A percentile compares a stretch with the other conserved stretches of the same genome.
These are phyloP conservation scores for Emydocephalus ijimae DNA, from an alignment of 2,113 vertebrate genomes.

Conservation along the genomic window DNA sequence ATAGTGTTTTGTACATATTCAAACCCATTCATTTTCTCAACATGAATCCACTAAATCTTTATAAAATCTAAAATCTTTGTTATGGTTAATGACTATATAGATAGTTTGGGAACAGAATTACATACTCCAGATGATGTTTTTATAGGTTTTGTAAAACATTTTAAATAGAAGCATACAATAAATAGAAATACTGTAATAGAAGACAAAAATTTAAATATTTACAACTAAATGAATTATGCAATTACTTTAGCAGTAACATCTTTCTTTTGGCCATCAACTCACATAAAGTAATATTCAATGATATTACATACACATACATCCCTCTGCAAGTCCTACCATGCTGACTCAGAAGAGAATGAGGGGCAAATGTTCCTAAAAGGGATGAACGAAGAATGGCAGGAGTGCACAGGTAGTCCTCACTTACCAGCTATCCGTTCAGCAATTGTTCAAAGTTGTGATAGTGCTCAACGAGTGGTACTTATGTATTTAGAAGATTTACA, in stretches of 20 bases:
- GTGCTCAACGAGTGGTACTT: not conserved
- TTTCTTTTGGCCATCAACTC: not conserved
- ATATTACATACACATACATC: not conserved
- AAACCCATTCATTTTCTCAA: conserved; percentile 22
- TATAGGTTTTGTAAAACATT: not conserved
- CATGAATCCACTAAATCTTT: not conserved
- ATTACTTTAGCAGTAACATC: not conserved
- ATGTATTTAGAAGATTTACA: not conserved
- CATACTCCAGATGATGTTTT: not conserved
- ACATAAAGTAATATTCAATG: not conserved
- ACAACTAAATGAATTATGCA: not conserved
- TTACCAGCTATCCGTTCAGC: not conserved
- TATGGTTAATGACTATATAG: not conserved
- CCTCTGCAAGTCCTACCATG: not conserved
- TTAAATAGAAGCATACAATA: not conserved
- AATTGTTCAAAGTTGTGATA: not conserved
- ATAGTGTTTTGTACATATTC: not conserved
- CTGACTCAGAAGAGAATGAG: not conserved
- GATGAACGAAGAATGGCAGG: not conserved
- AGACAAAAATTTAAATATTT: not conserved
- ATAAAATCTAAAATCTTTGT: not conserved
- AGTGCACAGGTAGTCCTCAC: not conserved
- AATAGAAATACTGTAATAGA: not conserved
- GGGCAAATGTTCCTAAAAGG: not conserved
- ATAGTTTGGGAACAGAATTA: not conserved